A percentile compares a stretch with the other conserved stretches of the same genome.
These are phyloP conservation scores for Sorex maritimensis DNA, from an alignment of 2,797 vertebrate genomes.

Conservation along the genomic window DNA sequence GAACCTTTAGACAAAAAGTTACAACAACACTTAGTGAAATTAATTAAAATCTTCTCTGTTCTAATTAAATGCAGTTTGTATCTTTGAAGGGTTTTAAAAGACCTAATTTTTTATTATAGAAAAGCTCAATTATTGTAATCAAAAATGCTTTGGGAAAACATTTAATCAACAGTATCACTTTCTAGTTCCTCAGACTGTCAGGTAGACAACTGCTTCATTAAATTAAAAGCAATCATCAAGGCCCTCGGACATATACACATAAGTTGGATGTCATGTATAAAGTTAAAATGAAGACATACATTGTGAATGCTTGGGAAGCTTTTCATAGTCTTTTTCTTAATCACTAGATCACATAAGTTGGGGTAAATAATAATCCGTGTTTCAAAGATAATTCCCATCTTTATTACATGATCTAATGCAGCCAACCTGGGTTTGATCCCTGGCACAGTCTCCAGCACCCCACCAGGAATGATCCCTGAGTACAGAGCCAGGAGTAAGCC, in stretches of 20 bases:
- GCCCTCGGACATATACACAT: background rate
- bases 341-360: slow-evolving; percentile 1
- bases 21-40: slow-evolving; percentile 61
- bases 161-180: slow-evolving; percentile 11
- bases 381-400: background rate
- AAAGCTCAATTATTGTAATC: background rate
- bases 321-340: background rate
- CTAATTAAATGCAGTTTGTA: slow-evolving; percentile 31
- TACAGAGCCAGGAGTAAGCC: no score
- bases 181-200: slow-evolving; percentile 22
- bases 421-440: no score
- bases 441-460: no score
- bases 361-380: background rate
- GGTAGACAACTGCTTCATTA: background rate
- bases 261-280: background rate
- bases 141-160: slow-evolving; percentile 55
- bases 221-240: background rate
- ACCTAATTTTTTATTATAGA: slow-evolving; percentile 41
- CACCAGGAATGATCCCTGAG: no score
- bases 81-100: slow-evolving; percentile 10
- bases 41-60: slow-evolving; percentile 19
- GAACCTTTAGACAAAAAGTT: slow-evolving; percentile 87
- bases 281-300: background rate
- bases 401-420: background rate
- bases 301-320: background rate